A percentile compares a stretch with the other conserved stretches of the same genome.
These are phyloP conservation scores for Acrobasis suavella DNA, from an alignment of 2,888 invertebrate genomes.

Conservation along the genomic window DNA sequence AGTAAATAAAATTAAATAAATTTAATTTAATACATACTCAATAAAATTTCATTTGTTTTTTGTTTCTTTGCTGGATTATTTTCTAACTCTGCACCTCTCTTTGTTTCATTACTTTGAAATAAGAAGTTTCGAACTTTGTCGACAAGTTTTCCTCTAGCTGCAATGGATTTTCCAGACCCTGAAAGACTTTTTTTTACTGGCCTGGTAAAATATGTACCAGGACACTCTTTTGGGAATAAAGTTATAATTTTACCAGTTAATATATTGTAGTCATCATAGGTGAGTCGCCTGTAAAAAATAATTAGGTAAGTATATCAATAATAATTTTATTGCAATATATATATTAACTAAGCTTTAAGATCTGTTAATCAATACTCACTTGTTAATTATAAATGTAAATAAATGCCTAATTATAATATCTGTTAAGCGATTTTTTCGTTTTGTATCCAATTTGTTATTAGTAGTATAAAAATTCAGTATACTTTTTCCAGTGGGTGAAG, in stretches of 20 bases:
- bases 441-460: not conserved
- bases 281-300: conserved; percentile 4
- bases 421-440: conserved; percentile 13
- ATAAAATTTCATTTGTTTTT: not conserved
- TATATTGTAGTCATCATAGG: too few relatives aligned
- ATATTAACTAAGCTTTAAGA: too few relatives aligned
- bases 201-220: too few relatives aligned
- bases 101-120: conserved; percentile 3
- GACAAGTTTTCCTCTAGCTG: too few relatives aligned
- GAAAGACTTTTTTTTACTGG: too few relatives aligned
- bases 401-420: conserved; percentile 13
- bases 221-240: too few relatives aligned
- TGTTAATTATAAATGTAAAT: conserved; percentile 2
- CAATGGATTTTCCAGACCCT: too few relatives aligned
- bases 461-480: too few relatives aligned
- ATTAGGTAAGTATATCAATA: not conserved
- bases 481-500: too few relatives aligned
- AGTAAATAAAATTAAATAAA: too few relatives aligned
- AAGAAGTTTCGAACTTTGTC: conserved; percentile 11
- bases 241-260: too few relatives aligned
- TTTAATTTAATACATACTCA: not conserved
- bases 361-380: conserved; percentile 9
- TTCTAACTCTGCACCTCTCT: not conserved
- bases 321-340: too few relatives aligned
- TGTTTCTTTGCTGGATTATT: not conserved